Conservation (phyloP, 2,888 invertebrate genomes). For the Sphinx pinastri region DNA sequence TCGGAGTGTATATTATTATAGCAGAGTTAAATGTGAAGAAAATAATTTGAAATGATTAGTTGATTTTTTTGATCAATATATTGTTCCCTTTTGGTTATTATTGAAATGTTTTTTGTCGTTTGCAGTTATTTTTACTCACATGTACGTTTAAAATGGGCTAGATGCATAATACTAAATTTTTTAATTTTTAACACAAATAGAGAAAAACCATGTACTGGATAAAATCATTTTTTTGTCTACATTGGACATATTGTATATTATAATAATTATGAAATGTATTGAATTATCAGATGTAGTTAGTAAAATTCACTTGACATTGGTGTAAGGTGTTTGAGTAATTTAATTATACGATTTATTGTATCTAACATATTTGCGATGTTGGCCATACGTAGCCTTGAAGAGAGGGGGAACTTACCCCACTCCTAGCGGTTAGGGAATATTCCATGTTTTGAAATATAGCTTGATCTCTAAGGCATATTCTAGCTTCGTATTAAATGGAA, state of each 20-base stretch:
- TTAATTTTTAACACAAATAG: neutral
- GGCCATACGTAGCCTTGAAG: no score
- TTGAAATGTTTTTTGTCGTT: neutral
- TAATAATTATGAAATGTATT: slow-evolving; percentile 27
- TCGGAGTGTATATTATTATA: neutral
- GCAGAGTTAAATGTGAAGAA: neutral
- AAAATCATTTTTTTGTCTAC: neutral
- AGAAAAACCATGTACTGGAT: slow-evolving; percentile 2
- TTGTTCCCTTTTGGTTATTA: neutral
- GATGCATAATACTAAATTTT: neutral
- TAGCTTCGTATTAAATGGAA: no score
- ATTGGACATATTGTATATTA: slow-evolving; percentile 8
- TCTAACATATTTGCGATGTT: neutral
- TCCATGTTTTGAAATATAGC: no score
- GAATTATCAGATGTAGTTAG: slow-evolving; percentile 46
- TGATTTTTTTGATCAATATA: neutral
- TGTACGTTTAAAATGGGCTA: neutral
- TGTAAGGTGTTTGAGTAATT: slow-evolving; percentile 44
- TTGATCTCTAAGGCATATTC: no score
- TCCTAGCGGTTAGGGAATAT: no score
- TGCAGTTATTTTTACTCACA: neutral
- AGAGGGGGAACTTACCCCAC: no score
- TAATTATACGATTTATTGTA: slow-evolving; percentile 30
- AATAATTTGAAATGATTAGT: neutral
- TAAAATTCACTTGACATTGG: slow-evolving; percentile 50